A percentile compares a stretch with the other conserved stretches of the same genome.
Evolutionary conservation across 2,113 vertebrate species (phyloP).

Genomic region (Orthonyx spaldingii): DNA sequence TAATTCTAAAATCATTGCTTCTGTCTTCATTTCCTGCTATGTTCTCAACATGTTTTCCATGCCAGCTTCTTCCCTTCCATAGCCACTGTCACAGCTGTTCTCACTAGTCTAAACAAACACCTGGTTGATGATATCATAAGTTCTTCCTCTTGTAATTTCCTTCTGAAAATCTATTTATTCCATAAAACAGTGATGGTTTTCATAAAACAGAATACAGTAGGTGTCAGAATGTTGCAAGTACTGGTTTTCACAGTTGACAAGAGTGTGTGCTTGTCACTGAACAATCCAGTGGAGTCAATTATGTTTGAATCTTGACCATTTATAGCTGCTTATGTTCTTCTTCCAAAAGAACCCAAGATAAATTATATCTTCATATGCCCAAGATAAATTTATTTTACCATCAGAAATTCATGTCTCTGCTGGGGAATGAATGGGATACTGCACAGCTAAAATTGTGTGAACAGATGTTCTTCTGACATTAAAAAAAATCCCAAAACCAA

Average conservation of each 20-base stretch:
- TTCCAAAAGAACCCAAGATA: too few relatives aligned
- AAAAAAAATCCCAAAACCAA: not conserved
- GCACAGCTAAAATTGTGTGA: not conserved
- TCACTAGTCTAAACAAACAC: not conserved
- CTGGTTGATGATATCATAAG: not conserved
- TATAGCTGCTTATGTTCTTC: not conserved
- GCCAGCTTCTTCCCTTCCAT: not conserved
- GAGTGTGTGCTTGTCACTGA: not conserved
- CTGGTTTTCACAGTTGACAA: not conserved
- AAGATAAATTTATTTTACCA: not conserved
- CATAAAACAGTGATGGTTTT: not conserved
- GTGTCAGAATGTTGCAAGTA: not conserved
- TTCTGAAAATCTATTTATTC: not conserved
- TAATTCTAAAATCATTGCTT: not conserved
- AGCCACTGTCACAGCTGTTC: not conserved
- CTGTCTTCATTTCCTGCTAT: not conserved
- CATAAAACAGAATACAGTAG: not conserved
- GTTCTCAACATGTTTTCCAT: not conserved
- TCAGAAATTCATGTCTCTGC: not conserved
- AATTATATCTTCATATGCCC: not conserved
- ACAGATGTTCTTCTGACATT: not conserved
- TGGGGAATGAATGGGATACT: not conserved
- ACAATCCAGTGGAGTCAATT: not conserved
- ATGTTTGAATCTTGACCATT: not conserved
- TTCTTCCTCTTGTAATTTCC: not conserved